These are phyloP conservation scores for Drosophila mojavensis DNA, from an alignment of 1,140 invertebrate genomes.

Conservation along the genomic window DNA sequence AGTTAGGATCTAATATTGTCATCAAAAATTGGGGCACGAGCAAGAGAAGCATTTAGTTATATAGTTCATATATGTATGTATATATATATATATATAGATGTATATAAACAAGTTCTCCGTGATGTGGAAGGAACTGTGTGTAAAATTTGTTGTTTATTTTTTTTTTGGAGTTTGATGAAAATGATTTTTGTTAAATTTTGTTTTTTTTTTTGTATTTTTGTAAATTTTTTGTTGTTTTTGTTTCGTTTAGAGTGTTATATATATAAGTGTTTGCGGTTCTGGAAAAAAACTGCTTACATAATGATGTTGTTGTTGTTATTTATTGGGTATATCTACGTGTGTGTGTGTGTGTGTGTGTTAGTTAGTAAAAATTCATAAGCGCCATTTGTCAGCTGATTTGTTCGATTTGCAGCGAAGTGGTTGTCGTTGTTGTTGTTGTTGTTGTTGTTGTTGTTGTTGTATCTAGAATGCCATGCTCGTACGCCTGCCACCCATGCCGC, in stretches of 20 bases:
- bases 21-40: constrained; percentile 62
- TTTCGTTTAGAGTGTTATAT: constrained; percentile 1
- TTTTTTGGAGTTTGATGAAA: neutral
- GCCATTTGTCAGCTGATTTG: constrained; percentile 70
- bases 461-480: constrained; percentile 84
- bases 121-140: neutral
- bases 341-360: constrained; percentile 5
- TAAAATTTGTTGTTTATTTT: neutral
- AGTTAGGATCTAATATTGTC: constrained; percentile 80
- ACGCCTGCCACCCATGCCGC: constrained; percentile 62
- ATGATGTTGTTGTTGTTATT: constrained; percentile 32
- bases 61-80: neutral
- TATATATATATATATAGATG: neutral
- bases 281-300: constrained; percentile 53
- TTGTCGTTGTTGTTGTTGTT: neutral
- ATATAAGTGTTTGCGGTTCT: constrained; percentile 11
- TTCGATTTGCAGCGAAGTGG: constrained; percentile 10
- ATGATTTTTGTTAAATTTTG: neutral
- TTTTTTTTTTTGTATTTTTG: neutral
- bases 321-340: constrained; percentile 30
- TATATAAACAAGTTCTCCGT: neutral
- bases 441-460: constrained; percentile 1
- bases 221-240: neutral
- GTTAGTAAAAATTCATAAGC: constrained; percentile 68
- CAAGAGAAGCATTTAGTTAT: neutral